phyloP scores from a whole-genome alignment of 2,888 invertebrate species.

The Caenorhabditis sp. region DNA sequence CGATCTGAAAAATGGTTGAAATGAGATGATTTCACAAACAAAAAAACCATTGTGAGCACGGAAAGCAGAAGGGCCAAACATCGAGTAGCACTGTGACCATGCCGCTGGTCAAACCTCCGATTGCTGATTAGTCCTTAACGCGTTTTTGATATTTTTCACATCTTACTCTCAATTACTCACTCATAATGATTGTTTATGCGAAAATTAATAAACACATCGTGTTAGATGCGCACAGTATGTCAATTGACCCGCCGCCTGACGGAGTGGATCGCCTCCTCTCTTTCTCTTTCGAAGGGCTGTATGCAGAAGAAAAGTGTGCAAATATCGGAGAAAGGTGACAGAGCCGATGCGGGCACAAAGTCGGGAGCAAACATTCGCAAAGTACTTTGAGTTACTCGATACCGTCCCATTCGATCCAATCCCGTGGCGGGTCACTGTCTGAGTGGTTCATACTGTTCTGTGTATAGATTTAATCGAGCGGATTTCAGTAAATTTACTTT shows the following conservation, averaged over 20 bases:
- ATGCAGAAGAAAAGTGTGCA: slow-evolving; percentile 47
- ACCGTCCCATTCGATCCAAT: slow-evolving; percentile 29
- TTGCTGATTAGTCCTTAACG: slow-evolving; percentile 34
- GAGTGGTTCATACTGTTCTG: too few relatives aligned
- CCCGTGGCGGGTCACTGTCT: slow-evolving; percentile 20
- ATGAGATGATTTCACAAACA: neutral
- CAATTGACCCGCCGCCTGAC: slow-evolving; percentile 48
- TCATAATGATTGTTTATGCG: slow-evolving; percentile 9
- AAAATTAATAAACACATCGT: slow-evolving; percentile 40
- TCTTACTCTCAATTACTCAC: neutral
- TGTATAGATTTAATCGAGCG: slow-evolving; percentile 16
- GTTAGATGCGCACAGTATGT: slow-evolving; percentile 48
- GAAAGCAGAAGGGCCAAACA: slow-evolving; percentile 50
- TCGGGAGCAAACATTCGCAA: slow-evolving; percentile 48
- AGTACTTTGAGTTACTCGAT: slow-evolving; percentile 56
- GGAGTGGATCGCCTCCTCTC: slow-evolving; percentile 46
- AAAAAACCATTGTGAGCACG: slow-evolving; percentile 43
- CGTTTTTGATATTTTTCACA: neutral
- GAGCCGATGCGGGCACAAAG: slow-evolving; percentile 53
- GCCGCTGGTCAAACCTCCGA: slow-evolving; percentile 26
- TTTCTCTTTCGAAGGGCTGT: slow-evolving; percentile 32
- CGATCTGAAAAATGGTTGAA: slow-evolving; percentile 37
- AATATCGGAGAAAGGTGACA: slow-evolving; percentile 54
- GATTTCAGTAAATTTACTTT: slow-evolving; percentile 15
- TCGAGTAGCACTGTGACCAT: slow-evolving; percentile 29